These are phyloP conservation scores for Dryobotodes eremita DNA, from an alignment of 2,888 invertebrate genomes.

Conservation along the genomic window DNA sequence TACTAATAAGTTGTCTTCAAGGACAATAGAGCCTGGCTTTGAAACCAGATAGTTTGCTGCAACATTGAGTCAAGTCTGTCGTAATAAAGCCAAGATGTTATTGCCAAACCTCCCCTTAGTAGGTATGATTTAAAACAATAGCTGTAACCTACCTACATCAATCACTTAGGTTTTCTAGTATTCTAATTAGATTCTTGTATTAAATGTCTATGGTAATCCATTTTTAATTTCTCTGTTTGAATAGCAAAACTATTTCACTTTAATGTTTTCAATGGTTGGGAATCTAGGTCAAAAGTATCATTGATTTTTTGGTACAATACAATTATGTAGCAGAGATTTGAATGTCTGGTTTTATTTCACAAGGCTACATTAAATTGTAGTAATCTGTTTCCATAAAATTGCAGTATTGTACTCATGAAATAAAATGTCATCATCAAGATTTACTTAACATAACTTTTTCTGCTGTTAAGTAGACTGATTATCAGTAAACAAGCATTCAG, in stretches of 20 bases:
- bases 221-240: neutral
- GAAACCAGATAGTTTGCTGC: constrained; percentile 38
- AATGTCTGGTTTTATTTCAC: neutral
- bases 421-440: neutral
- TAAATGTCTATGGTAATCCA: neutral
- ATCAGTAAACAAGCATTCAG: neutral
- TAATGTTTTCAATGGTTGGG: constrained; percentile 1
- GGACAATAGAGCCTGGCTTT: constrained; percentile 51
- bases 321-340: neutral
- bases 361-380: neutral
- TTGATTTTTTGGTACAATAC: constrained; percentile 38
- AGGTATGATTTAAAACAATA: constrained; percentile 8
- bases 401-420: neutral
- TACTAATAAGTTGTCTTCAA: constrained; percentile 55
- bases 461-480: neutral
- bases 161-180: constrained; percentile 8
- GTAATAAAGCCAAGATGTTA: constrained; percentile 31
- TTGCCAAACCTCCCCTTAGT: constrained; percentile 29
- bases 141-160: neutral
- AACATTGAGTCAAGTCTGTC: constrained; percentile 18
- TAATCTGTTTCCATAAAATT: neutral
- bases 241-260: neutral
- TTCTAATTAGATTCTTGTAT: constrained; percentile 32
- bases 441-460: neutral
- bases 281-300: constrained; percentile 44